Evolutionary conservation across 2,797 vertebrate species (phyloP).

Genomic region (Dipus sagitta): DNA sequence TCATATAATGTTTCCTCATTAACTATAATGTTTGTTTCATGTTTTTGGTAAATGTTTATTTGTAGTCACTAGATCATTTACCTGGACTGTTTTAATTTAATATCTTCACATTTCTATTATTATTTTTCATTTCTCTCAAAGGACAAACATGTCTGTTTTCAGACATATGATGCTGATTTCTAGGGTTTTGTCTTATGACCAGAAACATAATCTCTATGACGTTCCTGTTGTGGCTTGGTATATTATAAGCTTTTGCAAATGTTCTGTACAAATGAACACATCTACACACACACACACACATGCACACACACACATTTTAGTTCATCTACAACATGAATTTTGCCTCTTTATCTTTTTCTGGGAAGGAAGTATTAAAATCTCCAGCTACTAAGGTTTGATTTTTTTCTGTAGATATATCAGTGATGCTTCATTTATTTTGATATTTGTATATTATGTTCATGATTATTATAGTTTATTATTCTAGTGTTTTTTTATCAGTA

Average conservation of each 20-base stretch:
- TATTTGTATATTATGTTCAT: not conserved
- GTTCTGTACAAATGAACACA: not conserved
- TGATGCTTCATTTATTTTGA: not conserved
- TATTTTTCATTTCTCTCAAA: slow-evolving; percentile 18
- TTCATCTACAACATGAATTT: not conserved
- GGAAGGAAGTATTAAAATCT: not conserved
- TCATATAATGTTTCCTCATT: not conserved
- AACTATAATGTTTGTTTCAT: not conserved
- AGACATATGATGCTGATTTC: not conserved
- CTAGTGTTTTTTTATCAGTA: not conserved
- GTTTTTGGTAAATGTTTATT: not conserved
- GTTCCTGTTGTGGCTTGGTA: not conserved
- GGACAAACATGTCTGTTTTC: slow-evolving; percentile 30
- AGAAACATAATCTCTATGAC: not conserved
- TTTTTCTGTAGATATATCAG: not conserved
- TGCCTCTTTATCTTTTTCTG: slow-evolving; percentile 15
- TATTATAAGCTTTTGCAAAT: not conserved
- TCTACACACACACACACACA: not conserved
- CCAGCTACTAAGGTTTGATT: not conserved
- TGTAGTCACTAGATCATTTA: not conserved
- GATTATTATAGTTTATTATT: not conserved
- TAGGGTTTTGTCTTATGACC: not conserved
- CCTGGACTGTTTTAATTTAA: not conserved
- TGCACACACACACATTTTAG: not conserved
- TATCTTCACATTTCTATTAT: slow-evolving; percentile 26